Evolutionary conservation across 2,797 vertebrate genomes (phyloP).

Genomic region (Schizopygopsis pylzovi): DNA sequence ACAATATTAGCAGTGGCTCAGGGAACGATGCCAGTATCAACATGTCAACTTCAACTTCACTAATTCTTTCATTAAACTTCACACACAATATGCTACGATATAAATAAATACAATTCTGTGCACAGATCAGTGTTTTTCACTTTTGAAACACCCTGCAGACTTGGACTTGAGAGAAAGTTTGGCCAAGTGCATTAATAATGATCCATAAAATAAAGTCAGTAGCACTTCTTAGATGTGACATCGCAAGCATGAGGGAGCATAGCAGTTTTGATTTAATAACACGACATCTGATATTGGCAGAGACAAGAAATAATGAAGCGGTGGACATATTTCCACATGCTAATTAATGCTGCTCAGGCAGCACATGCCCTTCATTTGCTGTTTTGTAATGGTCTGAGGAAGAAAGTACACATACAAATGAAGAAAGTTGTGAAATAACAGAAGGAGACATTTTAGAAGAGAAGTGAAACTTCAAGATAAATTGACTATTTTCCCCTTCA

Average conservation of each 20-base stretch:
- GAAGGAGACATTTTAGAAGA: neutral
- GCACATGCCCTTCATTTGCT: constrained; percentile 18
- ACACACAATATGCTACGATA: constrained; percentile 15
- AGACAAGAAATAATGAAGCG: constrained; percentile 28
- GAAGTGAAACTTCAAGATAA: neutral
- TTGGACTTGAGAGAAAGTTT: constrained; percentile 17
- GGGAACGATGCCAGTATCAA: constrained; percentile 1
- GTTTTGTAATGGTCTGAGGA: constrained; percentile 17
- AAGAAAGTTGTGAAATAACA: neutral
- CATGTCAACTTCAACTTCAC: neutral
- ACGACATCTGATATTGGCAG: constrained; percentile 39
- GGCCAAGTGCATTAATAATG: constrained; percentile 18
- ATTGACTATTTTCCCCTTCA: too few species aligned
- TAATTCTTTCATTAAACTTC: constrained; percentile 19
- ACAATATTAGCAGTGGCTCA: constrained; percentile 3
- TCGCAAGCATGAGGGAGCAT: neutral
- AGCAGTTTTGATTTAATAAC: constrained; percentile 44
- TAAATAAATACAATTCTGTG: neutral
- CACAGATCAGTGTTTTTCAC: neutral
- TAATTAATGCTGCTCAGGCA: constrained; percentile 46
- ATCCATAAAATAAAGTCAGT: constrained; percentile 11
- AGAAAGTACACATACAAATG: neutral
- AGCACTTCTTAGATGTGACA: constrained; percentile 18
- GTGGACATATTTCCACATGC: constrained; percentile 24
- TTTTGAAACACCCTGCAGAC: constrained; percentile 24